phyloP scores from a whole-genome alignment of 2,888 invertebrate genomes.

The Cheiracanthium punctorium region DNA sequence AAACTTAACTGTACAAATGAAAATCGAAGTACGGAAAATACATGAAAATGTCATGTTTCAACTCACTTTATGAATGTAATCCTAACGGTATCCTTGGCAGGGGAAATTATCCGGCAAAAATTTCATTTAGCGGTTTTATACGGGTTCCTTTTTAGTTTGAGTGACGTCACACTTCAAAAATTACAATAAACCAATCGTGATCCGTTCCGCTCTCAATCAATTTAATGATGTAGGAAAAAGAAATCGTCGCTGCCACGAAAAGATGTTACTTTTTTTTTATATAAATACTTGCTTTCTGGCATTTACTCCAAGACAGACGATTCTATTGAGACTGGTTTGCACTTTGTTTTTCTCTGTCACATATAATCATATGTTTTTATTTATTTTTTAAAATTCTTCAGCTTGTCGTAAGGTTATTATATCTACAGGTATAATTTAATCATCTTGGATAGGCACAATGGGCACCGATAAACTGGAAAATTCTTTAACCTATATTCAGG shows the following conservation, averaged over 20 bases:
- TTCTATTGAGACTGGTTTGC: background rate
- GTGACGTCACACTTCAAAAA: background rate
- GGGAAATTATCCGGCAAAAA: background rate
- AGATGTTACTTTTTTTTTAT: background rate
- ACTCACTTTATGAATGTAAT: background rate
- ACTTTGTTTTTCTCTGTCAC: background rate
- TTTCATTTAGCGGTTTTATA: background rate
- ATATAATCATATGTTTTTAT: background rate
- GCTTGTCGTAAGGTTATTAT: background rate
- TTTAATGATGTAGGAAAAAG: constrained; percentile 6
- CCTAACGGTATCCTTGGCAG: background rate
- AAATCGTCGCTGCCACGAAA: constrained; percentile 3
- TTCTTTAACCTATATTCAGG: background rate
- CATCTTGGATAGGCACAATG: background rate
- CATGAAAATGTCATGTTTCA: no score
- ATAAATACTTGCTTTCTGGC: background rate
- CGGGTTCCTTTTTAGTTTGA: background rate
- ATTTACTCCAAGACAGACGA: background rate
- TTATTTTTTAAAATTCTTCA: background rate
- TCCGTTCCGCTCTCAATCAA: background rate
- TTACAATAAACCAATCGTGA: constrained; percentile 4
- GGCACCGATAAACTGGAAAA: background rate
- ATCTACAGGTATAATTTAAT: background rate
- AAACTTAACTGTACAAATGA: no score
- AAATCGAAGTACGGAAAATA: no score